Conservation (phyloP, 2,797 vertebrate genomes). For the Cercopithecus neglectus region DNA sequence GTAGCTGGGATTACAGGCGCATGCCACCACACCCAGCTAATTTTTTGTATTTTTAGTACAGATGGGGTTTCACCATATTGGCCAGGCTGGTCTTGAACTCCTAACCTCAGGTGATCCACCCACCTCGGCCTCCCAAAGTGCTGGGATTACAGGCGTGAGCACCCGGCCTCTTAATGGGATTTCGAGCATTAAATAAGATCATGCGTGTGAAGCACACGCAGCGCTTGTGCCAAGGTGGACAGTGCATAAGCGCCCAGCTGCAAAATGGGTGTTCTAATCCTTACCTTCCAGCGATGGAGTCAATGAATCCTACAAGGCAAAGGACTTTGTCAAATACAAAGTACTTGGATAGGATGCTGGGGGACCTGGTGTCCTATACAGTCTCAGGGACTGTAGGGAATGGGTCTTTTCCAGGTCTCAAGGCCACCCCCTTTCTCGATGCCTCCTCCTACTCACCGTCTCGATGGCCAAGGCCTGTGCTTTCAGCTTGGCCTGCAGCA, state of each 20-base stretch:
- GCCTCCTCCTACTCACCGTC: conserved; percentile 83
- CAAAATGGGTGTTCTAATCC: not conserved
- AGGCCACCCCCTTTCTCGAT: not conserved
- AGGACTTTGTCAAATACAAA: not conserved
- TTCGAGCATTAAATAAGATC: not conserved
- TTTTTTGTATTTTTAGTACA: too few relatives aligned
- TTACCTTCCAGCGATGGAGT: not conserved
- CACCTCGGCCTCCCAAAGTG: too few relatives aligned
- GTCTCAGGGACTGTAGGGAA: not conserved
- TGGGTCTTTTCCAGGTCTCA: not conserved
- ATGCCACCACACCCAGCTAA: too few relatives aligned
- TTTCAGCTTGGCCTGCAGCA: conserved; percentile 92
- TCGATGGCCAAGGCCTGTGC: conserved; percentile 91
- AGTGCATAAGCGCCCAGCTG: accelerated
- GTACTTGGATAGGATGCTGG: accelerated
- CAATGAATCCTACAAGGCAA: not conserved
- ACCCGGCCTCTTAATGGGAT: not conserved
- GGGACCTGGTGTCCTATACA: accelerated
- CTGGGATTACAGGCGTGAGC: too few relatives aligned
- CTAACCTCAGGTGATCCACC: too few relatives aligned
- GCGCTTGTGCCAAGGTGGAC: not conserved
- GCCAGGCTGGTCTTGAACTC: too few relatives aligned
- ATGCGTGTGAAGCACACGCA: not conserved
- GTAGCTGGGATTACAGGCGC: too few relatives aligned
- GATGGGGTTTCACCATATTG: too few relatives aligned